Percentiles rank a stretch among this genome's conserved stretches.
These are phyloP conservation scores for Charina bottae DNA, from an alignment of 2,113 vertebrate species.

Conservation along the genomic window DNA sequence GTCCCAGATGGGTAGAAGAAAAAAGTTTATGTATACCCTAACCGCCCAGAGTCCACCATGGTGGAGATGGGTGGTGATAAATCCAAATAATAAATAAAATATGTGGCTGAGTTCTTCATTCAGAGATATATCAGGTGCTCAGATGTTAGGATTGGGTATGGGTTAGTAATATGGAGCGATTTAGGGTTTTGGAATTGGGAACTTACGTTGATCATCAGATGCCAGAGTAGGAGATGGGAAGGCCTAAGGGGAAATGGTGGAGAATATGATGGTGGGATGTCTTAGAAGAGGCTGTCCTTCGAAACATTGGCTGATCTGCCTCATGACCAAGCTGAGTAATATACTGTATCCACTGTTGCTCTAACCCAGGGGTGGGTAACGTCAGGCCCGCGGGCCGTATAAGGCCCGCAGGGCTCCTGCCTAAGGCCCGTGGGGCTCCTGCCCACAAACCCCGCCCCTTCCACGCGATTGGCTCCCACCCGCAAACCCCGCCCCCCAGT, in stretches of 20 bases:
- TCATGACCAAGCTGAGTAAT: neutral
- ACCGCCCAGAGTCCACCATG: no score
- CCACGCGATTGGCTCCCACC: no score
- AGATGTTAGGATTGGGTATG: neutral
- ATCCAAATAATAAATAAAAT: no score
- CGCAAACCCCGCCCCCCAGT: no score
- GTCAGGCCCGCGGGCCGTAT: no score
- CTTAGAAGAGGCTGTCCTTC: neutral
- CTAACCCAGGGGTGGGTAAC: no score
- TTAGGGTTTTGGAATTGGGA: neutral
- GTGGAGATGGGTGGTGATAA: no score
- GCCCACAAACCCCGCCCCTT: no score
- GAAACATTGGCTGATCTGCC: neutral
- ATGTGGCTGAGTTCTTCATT: fast-evolving
- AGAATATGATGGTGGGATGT: neutral
- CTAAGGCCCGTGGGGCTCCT: no score
- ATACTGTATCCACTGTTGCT: no score
- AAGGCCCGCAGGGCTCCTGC: no score
- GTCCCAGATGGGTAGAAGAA: neutral
- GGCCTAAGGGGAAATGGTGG: neutral
- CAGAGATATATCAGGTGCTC: neutral
- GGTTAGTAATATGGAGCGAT: neutral
- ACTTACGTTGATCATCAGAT: neutral
- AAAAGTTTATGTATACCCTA: no score
- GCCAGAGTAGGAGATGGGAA: neutral